Evolutionary conservation across 2,888 invertebrate genomes (phyloP), one percentile per base, ranked within the genome.

Genomic region (Charanyca ferruginea): DNA sequence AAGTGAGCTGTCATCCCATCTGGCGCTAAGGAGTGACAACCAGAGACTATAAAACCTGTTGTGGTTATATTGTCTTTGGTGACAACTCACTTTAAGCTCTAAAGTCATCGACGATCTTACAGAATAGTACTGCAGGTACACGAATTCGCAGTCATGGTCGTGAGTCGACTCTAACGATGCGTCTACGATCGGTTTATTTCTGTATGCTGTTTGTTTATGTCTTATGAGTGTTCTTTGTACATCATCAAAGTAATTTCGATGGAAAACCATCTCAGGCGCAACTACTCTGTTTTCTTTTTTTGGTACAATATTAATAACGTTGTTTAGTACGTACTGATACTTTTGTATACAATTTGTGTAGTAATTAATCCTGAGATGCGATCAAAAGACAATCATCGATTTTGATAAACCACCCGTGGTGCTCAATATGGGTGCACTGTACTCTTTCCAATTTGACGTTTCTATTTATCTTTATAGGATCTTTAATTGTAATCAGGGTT

Each of bases 181-280:
- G 81, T 84, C 38, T 38, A 38, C 16, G 16, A 79, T 84, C 83
- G 82, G 85, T 85, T 87, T 86, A 85, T 86, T 85, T 83, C 78
- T 63, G 83, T 81, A 81, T 70, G 47, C 59, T 79, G 80, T 77
- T 82, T 89, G 88, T 88, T 89, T 89, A 87, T 80, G 64, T 83
- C 84, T 73, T 71, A 75, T 78, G 79, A 85, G 78, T 87, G 86
- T 83, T 87, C 87, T 84, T 82, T 85, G 83, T 83, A 85, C 84
- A 84, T 87, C 86, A 86, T 81, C 87, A 80, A 79, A 81, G 74
- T 79, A 55, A 81, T 83, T 83, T 79, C 64, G 64, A 81, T 83
- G 78, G 71, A 76, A 71, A 55, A 54, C 22, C 55, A 44, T 58
- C 60, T 20, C 32, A 48, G 44, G 52, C 48, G 42, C 38, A 64